Percentiles rank a stretch among this genome's conserved stretches.
Evolutionary conservation across 2,888 invertebrate species (phyloP).

Genomic region (Herminia tarsipennalis): DNA sequence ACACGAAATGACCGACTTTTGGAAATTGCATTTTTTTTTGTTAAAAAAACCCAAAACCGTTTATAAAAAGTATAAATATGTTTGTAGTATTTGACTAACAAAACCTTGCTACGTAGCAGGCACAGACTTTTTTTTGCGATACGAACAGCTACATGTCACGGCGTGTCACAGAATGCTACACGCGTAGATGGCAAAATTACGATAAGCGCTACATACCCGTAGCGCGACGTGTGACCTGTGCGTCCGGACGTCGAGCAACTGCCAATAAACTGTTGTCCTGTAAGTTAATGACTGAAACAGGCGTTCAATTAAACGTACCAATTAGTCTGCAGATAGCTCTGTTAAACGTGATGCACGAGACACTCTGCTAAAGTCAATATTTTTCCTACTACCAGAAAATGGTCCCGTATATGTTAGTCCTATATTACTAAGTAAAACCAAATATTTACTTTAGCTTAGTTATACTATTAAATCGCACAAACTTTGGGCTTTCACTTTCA

Average conservation of each 20-base stretch:
- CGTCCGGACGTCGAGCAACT: constrained; percentile 51
- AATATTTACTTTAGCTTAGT: no score
- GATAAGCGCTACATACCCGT: constrained; percentile 30
- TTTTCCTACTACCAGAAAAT: constrained; percentile 14
- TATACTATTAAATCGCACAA: no score
- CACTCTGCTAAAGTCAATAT: constrained; percentile 46
- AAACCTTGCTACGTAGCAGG: constrained; percentile 5
- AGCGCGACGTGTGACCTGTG: constrained; percentile 45
- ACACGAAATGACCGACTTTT: constrained; percentile 5
- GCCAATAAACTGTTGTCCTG: constrained; percentile 75
- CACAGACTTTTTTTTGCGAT: constrained; percentile 20
- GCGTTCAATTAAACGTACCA: constrained; percentile 79
- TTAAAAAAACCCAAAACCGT: background rate
- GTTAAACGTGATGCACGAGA: constrained; percentile 58
- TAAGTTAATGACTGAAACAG: constrained; percentile 73
- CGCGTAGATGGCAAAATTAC: constrained; percentile 40
- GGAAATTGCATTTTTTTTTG: constrained; percentile 1
- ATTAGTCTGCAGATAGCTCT: constrained; percentile 66
- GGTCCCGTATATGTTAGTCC: no score
- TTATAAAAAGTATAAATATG: background rate
- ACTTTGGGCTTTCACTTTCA: no score
- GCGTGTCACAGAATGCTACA: constrained; percentile 38
- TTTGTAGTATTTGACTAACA: background rate
- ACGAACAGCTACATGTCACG: constrained; percentile 22
- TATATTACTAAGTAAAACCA: no score